A percentile compares a stretch with the other conserved stretches of the same genome.
Evolutionary conservation across 2,888 invertebrate genomes (phyloP).

Genomic region (Scaptodrosophila latifasciaeformis): DNA sequence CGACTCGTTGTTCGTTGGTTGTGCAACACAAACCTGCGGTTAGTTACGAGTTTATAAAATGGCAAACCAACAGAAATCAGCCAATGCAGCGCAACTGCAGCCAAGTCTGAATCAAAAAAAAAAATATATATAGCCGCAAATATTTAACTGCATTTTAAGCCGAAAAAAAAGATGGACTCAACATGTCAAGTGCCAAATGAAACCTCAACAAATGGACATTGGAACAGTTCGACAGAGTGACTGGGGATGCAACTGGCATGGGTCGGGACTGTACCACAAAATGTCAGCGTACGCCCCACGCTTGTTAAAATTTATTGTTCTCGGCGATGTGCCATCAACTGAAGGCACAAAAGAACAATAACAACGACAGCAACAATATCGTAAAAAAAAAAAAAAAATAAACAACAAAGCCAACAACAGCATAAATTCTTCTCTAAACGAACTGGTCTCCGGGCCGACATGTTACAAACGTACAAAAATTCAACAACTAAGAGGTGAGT

Average conservation of each 20-base stretch:
- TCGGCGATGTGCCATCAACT: too few species aligned
- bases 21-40: constrained; percentile 60
- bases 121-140: constrained; percentile 48
- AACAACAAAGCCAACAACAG: too few species aligned
- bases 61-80: constrained; percentile 33
- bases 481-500: too few species aligned
- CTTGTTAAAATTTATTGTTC: constrained; percentile 60
- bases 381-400: neutral
- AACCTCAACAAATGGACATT: constrained; percentile 44
- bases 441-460: too few species aligned
- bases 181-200: constrained; percentile 64
- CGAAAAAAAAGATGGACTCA: neutral
- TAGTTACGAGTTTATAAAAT: constrained; percentile 63
- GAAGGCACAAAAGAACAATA: too few species aligned
- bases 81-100: constrained; percentile 5
- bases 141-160: constrained; percentile 57
- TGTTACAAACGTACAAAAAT: too few species aligned
- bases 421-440: too few species aligned
- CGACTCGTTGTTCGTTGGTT: too few species aligned
- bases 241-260: neutral
- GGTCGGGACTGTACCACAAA: constrained; percentile 33
- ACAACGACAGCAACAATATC: too few species aligned
- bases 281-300: constrained; percentile 57
- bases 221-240: neutral
- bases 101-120: constrained; percentile 2